phyloP scores from a whole-genome alignment of 2,113 vertebrate genomes.

The Dromas ardeola region DNA sequence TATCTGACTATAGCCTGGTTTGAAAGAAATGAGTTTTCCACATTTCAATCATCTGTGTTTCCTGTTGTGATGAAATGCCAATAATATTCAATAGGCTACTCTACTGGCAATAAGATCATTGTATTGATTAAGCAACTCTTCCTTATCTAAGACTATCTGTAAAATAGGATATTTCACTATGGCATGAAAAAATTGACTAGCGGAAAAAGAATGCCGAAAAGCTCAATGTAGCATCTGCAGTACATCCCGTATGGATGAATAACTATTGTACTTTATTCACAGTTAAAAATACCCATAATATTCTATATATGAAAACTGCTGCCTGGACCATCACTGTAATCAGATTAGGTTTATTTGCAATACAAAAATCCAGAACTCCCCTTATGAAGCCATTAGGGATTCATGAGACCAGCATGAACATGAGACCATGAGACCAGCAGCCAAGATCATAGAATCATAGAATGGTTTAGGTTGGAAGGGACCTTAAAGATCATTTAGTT shows the following conservation, averaged over 20 bases:
- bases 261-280: not conserved
- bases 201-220: not conserved
- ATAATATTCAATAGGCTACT: not conserved
- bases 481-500: not conserved
- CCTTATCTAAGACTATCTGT: not conserved
- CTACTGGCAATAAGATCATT: not conserved
- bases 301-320: not conserved
- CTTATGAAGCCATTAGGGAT: not conserved
- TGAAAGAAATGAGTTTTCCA: not conserved
- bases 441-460: not conserved
- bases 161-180: not conserved
- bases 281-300: not conserved
- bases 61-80: not conserved
- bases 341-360: not conserved
- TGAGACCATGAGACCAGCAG: not conserved
- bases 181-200: not conserved
- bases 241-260: not conserved
- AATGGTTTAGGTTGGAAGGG: not conserved
- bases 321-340: not conserved
- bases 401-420: not conserved
- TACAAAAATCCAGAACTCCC: not conserved
- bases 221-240: not conserved
- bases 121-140: not conserved
- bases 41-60: not conserved
- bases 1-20: not conserved